Evolutionary conservation across 2,888 invertebrate genomes (phyloP).

Genomic region (Dione vanillae): DNA sequence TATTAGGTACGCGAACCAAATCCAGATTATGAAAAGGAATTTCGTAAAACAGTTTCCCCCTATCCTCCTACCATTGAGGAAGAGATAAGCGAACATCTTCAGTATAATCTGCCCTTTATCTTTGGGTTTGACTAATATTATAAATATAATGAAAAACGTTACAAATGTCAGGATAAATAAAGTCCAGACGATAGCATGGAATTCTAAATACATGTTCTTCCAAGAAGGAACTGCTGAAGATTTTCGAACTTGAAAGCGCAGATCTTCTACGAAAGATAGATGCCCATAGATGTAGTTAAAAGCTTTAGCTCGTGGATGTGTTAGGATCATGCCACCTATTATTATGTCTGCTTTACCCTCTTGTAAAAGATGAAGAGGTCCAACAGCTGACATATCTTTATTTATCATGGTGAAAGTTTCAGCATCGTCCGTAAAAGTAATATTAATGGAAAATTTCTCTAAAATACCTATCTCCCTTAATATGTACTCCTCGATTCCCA

Average conservation of each 20-base stretch:
- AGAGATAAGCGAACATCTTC: conserved; percentile 54
- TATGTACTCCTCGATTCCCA: conserved; percentile 51
- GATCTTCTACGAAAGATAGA: conserved; percentile 55
- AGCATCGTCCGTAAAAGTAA: conserved; percentile 48
- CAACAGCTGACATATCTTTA: conserved; percentile 51
- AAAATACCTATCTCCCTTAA: conserved; percentile 56
- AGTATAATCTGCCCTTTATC: conserved; percentile 53
- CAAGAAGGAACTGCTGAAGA: conserved; percentile 51
- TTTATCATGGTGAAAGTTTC: conserved; percentile 48
- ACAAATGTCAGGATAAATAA: conserved; percentile 51
- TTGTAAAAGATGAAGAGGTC: conserved; percentile 52
- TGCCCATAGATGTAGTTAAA: conserved; percentile 58
- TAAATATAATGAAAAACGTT: conserved; percentile 51
- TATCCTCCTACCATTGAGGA: conserved; percentile 52
- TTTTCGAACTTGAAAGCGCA: conserved; percentile 57
- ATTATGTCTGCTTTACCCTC: conserved; percentile 50
- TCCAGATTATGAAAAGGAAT: conserved; percentile 57
- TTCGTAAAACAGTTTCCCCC: conserved; percentile 46
- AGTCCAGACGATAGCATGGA: conserved; percentile 56
- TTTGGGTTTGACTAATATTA: conserved; percentile 45
- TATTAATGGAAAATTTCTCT: conserved; percentile 58
- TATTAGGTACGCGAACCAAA: conserved; percentile 60
- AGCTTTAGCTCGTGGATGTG: conserved; percentile 47
- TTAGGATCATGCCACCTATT: conserved; percentile 51
- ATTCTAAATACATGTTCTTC: conserved; percentile 59